phyloP scores from a whole-genome alignment of 2,113 vertebrate species.

The Oncorhynchus tshawytscha region DNA sequence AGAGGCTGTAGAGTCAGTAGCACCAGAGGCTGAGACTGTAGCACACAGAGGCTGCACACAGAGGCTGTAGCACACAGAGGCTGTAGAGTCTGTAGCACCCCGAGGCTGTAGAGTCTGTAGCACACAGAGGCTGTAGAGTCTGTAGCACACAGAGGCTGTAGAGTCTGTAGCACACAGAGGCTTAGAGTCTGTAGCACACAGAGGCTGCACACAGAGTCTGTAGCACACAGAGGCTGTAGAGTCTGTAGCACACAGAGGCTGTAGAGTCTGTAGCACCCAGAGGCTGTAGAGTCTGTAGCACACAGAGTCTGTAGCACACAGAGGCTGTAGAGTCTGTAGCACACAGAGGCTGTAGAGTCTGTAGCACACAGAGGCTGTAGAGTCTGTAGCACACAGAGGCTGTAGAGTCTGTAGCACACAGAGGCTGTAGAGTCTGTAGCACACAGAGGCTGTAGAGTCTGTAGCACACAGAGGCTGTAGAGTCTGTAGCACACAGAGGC shows the following conservation, averaged over 20 bases:
- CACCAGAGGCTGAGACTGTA: no score
- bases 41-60: no score
- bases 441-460: background rate
- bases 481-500: background rate
- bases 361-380: background rate
- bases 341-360: background rate
- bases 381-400: background rate
- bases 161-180: no score
- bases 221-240: background rate
- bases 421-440: background rate
- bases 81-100: no score
- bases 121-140: no score
- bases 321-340: background rate
- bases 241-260: background rate
- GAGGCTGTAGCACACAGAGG: no score
- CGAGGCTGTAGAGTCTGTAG: no score
- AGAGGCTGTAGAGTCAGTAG: no score
- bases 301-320: background rate
- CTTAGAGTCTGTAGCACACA: background rate
- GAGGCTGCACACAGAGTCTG: background rate
- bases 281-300: background rate
- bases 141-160: background rate
- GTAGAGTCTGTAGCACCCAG: background rate
- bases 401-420: background rate
- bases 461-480: background rate